Conservation (phyloP, 2,888 invertebrate species). For the Lasius fuliginosus region DNA sequence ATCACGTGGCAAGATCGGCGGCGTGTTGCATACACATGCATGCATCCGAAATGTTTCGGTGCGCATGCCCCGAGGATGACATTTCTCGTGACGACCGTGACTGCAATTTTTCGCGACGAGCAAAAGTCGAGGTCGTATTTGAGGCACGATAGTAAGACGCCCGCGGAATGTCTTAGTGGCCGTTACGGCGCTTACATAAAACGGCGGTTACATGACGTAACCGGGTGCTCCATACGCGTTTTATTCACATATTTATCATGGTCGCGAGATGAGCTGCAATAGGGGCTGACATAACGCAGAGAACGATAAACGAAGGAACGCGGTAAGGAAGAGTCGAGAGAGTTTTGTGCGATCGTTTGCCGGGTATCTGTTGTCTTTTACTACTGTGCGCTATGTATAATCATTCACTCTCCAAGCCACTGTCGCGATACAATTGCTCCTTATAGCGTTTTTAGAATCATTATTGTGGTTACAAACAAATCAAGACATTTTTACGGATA, state of each 20-base stretch:
- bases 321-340: conserved; percentile 5
- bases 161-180: conserved; percentile 74
- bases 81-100: conserved; percentile 23
- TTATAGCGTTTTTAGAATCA: neutral
- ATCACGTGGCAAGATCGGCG: conserved; percentile 19
- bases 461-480: conserved; percentile 1
- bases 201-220: conserved; percentile 10
- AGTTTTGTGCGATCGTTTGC: conserved; percentile 32
- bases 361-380: conserved; percentile 22
- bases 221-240: conserved; percentile 37
- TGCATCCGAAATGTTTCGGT: neutral
- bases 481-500: neutral
- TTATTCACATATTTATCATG: conserved; percentile 65
- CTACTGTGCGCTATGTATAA: neutral
- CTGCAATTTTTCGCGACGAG: conserved; percentile 43
- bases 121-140: conserved; percentile 68
- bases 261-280: conserved; percentile 32
- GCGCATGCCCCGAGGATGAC: neutral
- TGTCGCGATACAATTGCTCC: neutral
- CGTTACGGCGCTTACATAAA: conserved; percentile 61
- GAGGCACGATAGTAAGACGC: conserved; percentile 76
- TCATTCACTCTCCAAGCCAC: conserved; percentile 10
- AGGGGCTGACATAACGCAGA: neutral
- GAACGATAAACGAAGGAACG: conserved; percentile 23
- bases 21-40: neutral